Evolutionary conservation across 2,113 vertebrate genomes (phyloP), one percentile per base, ranked within the genome.

Genomic region (Pomatostomus ruficeps): DNA sequence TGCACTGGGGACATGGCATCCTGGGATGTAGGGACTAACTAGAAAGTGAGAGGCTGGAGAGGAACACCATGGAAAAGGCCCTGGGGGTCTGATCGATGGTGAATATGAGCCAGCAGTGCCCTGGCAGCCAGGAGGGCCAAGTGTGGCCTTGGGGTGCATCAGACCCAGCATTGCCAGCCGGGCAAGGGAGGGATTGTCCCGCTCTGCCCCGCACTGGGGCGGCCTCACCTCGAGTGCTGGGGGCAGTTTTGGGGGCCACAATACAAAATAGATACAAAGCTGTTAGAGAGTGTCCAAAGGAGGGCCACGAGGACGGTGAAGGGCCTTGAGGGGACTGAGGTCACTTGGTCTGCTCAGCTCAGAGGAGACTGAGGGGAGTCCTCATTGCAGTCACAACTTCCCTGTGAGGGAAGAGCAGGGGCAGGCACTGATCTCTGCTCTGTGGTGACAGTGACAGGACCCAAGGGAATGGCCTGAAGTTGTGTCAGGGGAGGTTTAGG

Each of bases 111-210:
- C 33, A 68, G 45, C 62, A 76, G 54, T 76, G 83, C 38, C 33
- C 72, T 45, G 72, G 17, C 7, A 61, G 23, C 28, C 54, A 52
- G 54, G 28, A 70, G 73, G 54, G 46, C 1, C 12, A 7, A 1
- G 0, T 0, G 0, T 70, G 46, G 29, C 55, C 63, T 55, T 45
- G 46, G 8, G 35, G 18, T 1, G 4, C 63, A 61, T 8, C 62
- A 45, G 62, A 33, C 11, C 11, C 28, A 38, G 46, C 84, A 61
- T 33, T 1, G 0, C 33, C 33, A 23, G 36, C 45, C 0, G 1
- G 38, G 14, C 9, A 10, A 28, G 45, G 33, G 14, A 28, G 23
- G 10, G 45, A n/a, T 52, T 61, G 22, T 76, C 72, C 52, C 0
- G 0, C 43, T 36, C 31, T 86, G 36, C 54, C 51, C 45, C 28